A percentile compares a stretch with the other conserved stretches of the same genome.
Evolutionary conservation across 2,888 invertebrate species (phyloP).

Genomic region (Drosophila barbarae): DNA sequence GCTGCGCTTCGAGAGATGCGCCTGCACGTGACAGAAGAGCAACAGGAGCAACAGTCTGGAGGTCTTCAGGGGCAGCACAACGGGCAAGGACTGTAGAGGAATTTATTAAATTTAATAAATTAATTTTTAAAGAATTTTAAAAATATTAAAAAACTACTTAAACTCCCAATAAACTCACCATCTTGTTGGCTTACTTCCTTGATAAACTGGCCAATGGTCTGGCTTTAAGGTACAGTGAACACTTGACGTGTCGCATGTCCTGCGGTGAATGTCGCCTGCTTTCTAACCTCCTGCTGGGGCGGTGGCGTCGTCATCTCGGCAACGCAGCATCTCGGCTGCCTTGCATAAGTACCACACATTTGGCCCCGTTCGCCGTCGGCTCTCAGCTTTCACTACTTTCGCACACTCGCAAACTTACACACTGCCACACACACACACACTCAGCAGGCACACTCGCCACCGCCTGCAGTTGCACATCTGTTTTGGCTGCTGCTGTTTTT

Average conservation of each 20-base stretch:
- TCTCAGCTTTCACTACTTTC: slow-evolving; percentile 41
- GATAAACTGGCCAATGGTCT: background rate
- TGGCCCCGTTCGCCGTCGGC: slow-evolving; percentile 37
- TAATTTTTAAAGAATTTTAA: too few species aligned
- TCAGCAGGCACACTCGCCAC: slow-evolving; percentile 1
- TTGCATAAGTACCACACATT: slow-evolving; percentile 31
- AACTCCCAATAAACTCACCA: slow-evolving; percentile 2
- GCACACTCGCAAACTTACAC: slow-evolving; percentile 1
- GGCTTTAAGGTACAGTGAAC: slow-evolving; percentile 26
- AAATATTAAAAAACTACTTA: background rate
- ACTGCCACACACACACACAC: background rate
- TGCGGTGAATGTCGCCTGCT: slow-evolving; percentile 47
- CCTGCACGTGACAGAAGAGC: slow-evolving; percentile 45
- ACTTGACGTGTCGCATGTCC: slow-evolving; percentile 49
- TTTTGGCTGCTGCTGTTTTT: slow-evolving; percentile 1
- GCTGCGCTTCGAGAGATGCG: slow-evolving; percentile 83
- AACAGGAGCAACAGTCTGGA: slow-evolving; percentile 43
- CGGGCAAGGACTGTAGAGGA: slow-evolving; percentile 20
- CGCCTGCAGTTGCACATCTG: slow-evolving; percentile 28
- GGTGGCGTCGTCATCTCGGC: slow-evolving; percentile 46
- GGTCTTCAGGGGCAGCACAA: slow-evolving; percentile 29
- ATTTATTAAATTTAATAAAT: background rate
- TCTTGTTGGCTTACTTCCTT: background rate
- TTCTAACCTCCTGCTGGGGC: slow-evolving; percentile 57
- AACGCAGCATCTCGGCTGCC: slow-evolving; percentile 33